phyloP scores from a whole-genome alignment of 2,888 invertebrate genomes.

The Trissolcus japonicus region DNA sequence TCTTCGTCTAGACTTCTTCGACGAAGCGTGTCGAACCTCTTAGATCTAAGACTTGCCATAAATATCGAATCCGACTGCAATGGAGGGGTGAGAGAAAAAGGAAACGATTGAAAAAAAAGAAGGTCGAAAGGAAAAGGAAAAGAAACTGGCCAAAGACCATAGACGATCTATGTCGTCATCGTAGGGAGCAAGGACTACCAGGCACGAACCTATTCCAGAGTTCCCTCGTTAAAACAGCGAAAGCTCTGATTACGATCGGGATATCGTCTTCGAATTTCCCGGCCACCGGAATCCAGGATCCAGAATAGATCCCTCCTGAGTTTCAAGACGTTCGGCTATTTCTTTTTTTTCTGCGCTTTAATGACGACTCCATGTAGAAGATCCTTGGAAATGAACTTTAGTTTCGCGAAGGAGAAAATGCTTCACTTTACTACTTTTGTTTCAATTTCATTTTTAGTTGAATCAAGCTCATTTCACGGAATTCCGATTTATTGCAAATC shows the following conservation, averaged over 20 bases:
- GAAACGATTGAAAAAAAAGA: slow-evolving; percentile 32
- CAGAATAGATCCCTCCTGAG: slow-evolving; percentile 42
- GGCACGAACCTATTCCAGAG: slow-evolving; percentile 57
- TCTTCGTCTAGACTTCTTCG: slow-evolving; percentile 51
- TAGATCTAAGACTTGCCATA: slow-evolving; percentile 71
- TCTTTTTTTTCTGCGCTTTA: slow-evolving; percentile 28
- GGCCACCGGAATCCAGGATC: slow-evolving; percentile 46
- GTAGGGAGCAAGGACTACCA: slow-evolving; percentile 57
- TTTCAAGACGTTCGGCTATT: slow-evolving; percentile 27
- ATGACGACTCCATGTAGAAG: slow-evolving; percentile 27
- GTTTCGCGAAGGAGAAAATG: slow-evolving; percentile 9
- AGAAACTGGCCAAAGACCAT: slow-evolving; percentile 42
- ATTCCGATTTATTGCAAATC: no score
- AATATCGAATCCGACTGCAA: slow-evolving; percentile 73
- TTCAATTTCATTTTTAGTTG: slow-evolving; percentile 1
- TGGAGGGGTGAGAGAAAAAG: slow-evolving; percentile 33
- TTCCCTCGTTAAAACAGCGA: slow-evolving; percentile 54
- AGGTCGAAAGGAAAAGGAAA: slow-evolving; percentile 4
- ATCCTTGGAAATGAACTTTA: slow-evolving; percentile 23
- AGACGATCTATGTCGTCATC: slow-evolving; percentile 55
- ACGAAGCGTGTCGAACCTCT: slow-evolving; percentile 64
- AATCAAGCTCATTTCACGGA: neutral
- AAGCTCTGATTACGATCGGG: slow-evolving; percentile 58
- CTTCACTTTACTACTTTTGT: slow-evolving; percentile 1
- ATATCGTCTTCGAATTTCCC: slow-evolving; percentile 57